These are phyloP conservation scores for Eulithis prunata DNA, from an alignment of 2,888 invertebrate genomes.

Conservation along the genomic window DNA sequence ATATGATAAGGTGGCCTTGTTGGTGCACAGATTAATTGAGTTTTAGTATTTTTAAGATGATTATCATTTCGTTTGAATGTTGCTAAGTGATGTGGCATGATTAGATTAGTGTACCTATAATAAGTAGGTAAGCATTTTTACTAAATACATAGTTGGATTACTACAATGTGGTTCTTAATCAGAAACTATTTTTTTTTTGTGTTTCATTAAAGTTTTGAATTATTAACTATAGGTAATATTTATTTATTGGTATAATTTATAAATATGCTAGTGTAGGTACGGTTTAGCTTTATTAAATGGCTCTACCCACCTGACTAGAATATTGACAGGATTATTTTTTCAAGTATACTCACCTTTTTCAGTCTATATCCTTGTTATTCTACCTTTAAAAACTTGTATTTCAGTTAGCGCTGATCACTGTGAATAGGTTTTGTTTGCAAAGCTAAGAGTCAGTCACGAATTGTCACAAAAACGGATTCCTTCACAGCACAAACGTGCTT, in stretches of 20 bases:
- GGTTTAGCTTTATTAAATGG: too few species aligned
- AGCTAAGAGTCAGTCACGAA: constrained; percentile 21
- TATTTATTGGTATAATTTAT: too few species aligned
- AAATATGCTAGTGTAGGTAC: too few species aligned
- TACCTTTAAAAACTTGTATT: background rate
- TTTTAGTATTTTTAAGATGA: constrained; percentile 5
- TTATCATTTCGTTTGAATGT: constrained; percentile 15
- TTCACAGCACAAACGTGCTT: constrained; percentile 20
- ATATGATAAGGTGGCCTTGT: constrained; percentile 23
- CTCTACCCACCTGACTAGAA: too few species aligned
- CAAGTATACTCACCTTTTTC: background rate
- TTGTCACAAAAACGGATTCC: constrained; percentile 23
- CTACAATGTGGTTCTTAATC: too few species aligned
- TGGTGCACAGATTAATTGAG: constrained; percentile 21
- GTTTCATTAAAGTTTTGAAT: too few species aligned
- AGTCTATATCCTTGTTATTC: background rate
- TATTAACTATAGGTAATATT: too few species aligned
- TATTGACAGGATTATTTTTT: too few species aligned
- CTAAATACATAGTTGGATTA: too few species aligned
- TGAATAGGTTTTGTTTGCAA: constrained; percentile 18
- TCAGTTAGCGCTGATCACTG: background rate
- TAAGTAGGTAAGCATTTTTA: background rate
- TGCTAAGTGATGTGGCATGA: constrained; percentile 22
- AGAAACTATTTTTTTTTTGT: too few species aligned
- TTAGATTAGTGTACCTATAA: constrained; percentile 22